A percentile compares a stretch with the other conserved stretches of the same genome.
Evolutionary conservation across 2,113 vertebrate genomes (phyloP).

Genomic region (Noturus placidus): DNA sequence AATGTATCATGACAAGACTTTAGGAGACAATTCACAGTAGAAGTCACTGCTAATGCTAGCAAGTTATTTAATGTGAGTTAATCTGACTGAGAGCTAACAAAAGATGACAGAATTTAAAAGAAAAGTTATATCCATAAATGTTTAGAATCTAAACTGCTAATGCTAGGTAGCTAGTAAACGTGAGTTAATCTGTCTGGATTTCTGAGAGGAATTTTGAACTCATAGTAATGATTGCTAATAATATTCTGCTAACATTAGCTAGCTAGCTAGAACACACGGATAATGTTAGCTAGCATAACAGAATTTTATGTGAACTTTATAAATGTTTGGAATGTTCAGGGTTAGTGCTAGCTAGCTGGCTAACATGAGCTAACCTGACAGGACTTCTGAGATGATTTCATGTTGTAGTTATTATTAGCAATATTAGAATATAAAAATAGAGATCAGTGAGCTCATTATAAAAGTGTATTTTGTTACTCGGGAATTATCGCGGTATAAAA

Average conservation of each 20-base stretch:
- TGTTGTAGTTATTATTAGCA: background rate
- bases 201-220: background rate
- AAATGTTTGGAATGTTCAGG: background rate
- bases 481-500: background rate
- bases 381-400: background rate
- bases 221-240: background rate
- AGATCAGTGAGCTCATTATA: background rate
- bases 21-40: background rate
- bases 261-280: background rate
- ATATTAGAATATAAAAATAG: background rate
- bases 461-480: background rate
- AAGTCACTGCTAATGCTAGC: background rate
- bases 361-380: background rate
- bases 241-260: background rate
- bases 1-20: background rate
- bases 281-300: background rate
- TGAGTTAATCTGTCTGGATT: background rate
- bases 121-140: background rate
- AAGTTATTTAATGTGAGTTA: background rate
- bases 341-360: slow-evolving; percentile 6
- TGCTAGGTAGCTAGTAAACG: background rate
- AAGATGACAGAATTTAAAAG: background rate
- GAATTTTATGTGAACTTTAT: background rate
- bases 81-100: background rate
- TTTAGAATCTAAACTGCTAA: background rate